Conservation (phyloP, 2,888 invertebrate genomes). For the Mythimna vitellina region DNA sequence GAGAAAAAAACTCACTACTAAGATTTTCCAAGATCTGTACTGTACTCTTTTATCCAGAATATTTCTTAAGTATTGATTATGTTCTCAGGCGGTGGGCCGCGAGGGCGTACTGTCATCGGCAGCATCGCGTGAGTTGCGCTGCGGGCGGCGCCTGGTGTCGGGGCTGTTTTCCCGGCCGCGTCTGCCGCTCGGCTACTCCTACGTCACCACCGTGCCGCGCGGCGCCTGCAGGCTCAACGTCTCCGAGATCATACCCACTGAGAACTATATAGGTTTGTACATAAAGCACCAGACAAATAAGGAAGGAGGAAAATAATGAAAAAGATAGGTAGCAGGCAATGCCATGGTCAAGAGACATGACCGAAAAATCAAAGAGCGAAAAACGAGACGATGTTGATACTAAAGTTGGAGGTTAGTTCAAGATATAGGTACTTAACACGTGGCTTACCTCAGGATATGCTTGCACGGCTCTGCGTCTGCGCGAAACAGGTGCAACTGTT, state of each 20-base stretch:
- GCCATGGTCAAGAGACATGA: neutral
- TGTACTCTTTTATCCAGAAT: neutral
- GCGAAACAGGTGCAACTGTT: slow-evolving; percentile 26
- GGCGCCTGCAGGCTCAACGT: slow-evolving; percentile 97
- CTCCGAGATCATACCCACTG: slow-evolving; percentile 95
- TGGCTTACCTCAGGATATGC: neutral
- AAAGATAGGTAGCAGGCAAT: neutral
- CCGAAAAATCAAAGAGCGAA: neutral
- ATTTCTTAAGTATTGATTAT: slow-evolving; percentile 42
- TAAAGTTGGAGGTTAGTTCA: neutral
- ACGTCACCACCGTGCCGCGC: slow-evolving; percentile 95
- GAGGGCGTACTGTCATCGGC: slow-evolving; percentile 95
- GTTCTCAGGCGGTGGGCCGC: slow-evolving; percentile 94
- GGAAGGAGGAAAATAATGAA: neutral
- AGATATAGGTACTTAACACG: neutral
- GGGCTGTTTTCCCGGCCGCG: slow-evolving; percentile 96
- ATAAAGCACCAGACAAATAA: neutral
- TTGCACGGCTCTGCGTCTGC: neutral
- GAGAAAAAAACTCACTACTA: neutral
- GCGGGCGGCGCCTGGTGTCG: slow-evolving; percentile 93
- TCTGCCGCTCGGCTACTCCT: slow-evolving; percentile 95
- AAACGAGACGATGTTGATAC: neutral
- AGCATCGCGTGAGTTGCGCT: slow-evolving; percentile 82
- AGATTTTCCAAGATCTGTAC: neutral
- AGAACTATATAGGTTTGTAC: slow-evolving; percentile 95